Percentiles rank a stretch among this genome's conserved stretches.
phyloP scores from a whole-genome alignment of 2,797 vertebrate genomes.

The Scyliorhinus canicula region DNA sequence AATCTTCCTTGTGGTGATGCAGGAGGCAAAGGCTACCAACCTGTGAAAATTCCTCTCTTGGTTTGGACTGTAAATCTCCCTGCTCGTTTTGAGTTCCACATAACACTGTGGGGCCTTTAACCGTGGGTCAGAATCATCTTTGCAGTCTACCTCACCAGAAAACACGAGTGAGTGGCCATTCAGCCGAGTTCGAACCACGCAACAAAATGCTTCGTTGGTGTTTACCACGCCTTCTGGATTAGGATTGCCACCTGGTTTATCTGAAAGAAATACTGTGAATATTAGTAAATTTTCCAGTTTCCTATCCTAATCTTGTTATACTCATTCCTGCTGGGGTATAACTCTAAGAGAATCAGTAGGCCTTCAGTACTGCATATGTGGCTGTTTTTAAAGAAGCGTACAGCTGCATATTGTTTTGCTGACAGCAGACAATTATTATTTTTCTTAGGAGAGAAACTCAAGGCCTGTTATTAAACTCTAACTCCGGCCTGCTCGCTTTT shows the following conservation, averaged over 20 bases:
- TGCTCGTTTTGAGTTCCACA: conserved; percentile 81
- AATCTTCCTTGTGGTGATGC: neutral
- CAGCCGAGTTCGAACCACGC: conserved; percentile 76
- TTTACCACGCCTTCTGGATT: conserved; percentile 73
- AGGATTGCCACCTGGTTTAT: conserved; percentile 51
- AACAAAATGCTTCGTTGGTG: conserved; percentile 85
- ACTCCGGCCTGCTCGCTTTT: too few relatives aligned
- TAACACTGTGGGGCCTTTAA: conserved; percentile 70
- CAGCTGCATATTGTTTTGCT: neutral
- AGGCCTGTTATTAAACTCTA: too few relatives aligned
- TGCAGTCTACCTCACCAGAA: conserved; percentile 83
- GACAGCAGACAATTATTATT: too few relatives aligned
- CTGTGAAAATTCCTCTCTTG: conserved; percentile 81
- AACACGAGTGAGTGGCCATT: conserved; percentile 74
- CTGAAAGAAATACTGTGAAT: conserved; percentile 26
- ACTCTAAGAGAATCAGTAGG: neutral
- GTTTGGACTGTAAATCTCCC: conserved; percentile 74
- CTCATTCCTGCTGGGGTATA: neutral
- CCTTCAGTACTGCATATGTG: neutral
- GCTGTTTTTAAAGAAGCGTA: neutral
- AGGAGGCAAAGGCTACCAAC: conserved; percentile 48
- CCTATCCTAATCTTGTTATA: neutral
- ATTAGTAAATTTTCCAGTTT: neutral
- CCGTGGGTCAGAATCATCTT: conserved; percentile 57
- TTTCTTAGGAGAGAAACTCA: too few relatives aligned